A percentile compares a stretch with the other conserved stretches of the same genome.
These are phyloP conservation scores for Phylloscopus trochiloides DNA, from an alignment of 2,113 vertebrate genomes.

Conservation along the genomic window DNA sequence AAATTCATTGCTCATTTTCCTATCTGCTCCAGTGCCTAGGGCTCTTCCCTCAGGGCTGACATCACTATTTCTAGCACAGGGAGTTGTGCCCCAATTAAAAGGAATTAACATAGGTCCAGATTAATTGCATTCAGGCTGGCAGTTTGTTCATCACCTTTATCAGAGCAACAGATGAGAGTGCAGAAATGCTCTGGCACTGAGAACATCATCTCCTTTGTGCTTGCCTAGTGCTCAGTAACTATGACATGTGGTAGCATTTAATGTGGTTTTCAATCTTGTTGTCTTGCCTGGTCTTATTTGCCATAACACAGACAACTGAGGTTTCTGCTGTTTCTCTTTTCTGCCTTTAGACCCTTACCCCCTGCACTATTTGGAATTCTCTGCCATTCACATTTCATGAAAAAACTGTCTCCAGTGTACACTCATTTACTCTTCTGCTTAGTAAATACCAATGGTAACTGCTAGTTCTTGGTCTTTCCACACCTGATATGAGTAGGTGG, in stretches of 20 bases:
- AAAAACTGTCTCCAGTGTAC: neutral
- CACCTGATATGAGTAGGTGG: neutral
- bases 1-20: neutral
- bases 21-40: neutral
- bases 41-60: neutral
- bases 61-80: neutral
- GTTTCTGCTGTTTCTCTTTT: neutral
- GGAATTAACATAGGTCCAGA: neutral
- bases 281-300: neutral
- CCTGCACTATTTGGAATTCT: neutral
- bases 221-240: neutral
- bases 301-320: neutral
- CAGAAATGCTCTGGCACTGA: neutral
- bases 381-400: neutral
- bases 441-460: neutral
- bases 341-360: neutral
- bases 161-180: accelerated
- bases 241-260: neutral
- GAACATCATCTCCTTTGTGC: neutral
- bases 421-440: neutral
- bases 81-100: neutral
- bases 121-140: neutral
- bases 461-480: neutral
- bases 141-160: neutral
- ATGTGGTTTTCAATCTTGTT: neutral